These are phyloP conservation scores for Parauchenoglanis ngamensis DNA, from an alignment of 2,797 vertebrate genomes.

Conservation along the genomic window DNA sequence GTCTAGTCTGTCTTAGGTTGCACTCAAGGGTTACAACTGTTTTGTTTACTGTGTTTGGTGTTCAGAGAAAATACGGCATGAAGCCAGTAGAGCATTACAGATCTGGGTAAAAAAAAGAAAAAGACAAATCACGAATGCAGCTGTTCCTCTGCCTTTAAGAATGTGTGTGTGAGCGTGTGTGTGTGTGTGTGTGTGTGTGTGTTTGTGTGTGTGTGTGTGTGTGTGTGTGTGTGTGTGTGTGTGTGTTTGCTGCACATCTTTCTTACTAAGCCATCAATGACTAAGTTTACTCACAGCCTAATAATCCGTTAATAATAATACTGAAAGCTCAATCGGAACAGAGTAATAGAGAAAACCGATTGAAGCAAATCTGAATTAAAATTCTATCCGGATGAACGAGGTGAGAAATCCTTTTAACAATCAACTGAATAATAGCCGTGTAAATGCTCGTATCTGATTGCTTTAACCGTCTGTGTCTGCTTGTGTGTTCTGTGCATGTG, in stretches of 20 bases:
- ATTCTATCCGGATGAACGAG: background rate
- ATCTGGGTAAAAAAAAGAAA: background rate
- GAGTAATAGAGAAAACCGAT: background rate
- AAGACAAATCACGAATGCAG: background rate
- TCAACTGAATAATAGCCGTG: background rate
- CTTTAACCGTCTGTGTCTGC: background rate
- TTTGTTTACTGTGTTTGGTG: background rate
- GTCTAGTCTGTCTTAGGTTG: background rate
- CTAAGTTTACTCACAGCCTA: slow-evolving; percentile 1
- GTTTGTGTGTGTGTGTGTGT: background rate
- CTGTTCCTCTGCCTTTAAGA: background rate
- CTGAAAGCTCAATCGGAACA: background rate
- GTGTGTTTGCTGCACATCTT: background rate
- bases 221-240: background rate
- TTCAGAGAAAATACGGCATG: background rate
- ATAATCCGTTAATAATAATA: background rate
- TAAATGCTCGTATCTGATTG: background rate
- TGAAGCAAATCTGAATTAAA: background rate
- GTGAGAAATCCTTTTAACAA: background rate
- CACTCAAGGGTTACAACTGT: background rate
- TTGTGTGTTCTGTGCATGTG: background rate
- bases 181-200: background rate
- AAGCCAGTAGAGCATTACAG: background rate
- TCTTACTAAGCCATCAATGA: background rate
- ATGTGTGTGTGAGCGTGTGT: background rate